These are phyloP conservation scores for Yponomeuta evonymella DNA, from an alignment of 2,888 invertebrate species.

Conservation along the genomic window DNA sequence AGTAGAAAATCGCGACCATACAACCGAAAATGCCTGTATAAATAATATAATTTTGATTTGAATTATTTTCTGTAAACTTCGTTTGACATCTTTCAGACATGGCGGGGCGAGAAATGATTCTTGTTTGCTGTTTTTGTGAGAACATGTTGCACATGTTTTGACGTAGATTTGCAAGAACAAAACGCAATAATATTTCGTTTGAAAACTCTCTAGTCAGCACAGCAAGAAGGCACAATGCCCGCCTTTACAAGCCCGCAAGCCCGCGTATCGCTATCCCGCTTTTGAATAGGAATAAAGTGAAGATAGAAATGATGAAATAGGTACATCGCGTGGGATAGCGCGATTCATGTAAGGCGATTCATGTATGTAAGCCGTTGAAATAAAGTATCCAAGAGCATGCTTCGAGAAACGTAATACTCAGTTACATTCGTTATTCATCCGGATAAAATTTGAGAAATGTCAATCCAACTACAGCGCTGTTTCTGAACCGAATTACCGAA, in stretches of 20 bases:
- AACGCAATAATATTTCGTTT: too few species aligned
- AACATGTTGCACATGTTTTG: too few species aligned
- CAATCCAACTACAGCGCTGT: neutral
- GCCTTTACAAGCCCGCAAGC: too few species aligned
- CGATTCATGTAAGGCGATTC: neutral
- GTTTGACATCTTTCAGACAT: conserved; percentile 75
- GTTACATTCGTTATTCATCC: neutral
- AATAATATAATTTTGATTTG: conserved; percentile 68
- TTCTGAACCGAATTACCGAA: neutral
- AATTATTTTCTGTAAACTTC: conserved; percentile 63
- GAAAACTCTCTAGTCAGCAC: too few species aligned
- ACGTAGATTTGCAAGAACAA: too few species aligned
- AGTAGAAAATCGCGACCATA: conserved; percentile 56
- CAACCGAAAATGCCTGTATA: conserved; percentile 54
- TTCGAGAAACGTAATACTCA: neutral
- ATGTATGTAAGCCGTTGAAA: neutral
- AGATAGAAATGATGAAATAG: too few species aligned
- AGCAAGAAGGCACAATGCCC: too few species aligned
- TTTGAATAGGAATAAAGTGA: too few species aligned
- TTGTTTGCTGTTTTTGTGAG: too few species aligned
- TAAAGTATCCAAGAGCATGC: neutral
- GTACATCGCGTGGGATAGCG: neutral
- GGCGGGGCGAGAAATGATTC: conserved; percentile 52
- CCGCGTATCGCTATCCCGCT: too few species aligned
- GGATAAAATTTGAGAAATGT: neutral